Evolutionary conservation across 1,140 invertebrate genomes (phyloP).

Genomic region (Scaptodrosophila lebanonensis): DNA sequence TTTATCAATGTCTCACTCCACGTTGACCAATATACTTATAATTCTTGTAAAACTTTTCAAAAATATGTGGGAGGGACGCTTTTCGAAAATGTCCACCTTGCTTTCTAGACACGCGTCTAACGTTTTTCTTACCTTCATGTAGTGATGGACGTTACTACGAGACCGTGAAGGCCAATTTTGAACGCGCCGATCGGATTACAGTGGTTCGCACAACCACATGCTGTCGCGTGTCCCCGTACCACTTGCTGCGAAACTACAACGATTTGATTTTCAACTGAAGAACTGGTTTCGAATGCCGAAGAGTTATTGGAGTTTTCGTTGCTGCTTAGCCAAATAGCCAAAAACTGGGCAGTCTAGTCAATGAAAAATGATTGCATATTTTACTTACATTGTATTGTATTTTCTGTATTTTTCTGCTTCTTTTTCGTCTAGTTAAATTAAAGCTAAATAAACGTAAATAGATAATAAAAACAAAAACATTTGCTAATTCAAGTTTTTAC

Average conservation of each 20-base stretch:
- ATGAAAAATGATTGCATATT: slow-evolving; percentile 26
- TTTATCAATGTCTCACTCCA: too few species aligned
- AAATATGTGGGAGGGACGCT: too few species aligned
- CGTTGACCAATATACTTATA: too few species aligned
- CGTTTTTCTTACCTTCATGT: slow-evolving; percentile 68
- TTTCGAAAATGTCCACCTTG: too few species aligned
- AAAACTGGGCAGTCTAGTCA: slow-evolving; percentile 20
- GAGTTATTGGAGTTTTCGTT: too few species aligned
- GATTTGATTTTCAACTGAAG: slow-evolving; percentile 94
- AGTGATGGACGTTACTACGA: slow-evolving; percentile 99
- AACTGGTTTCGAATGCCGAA: slow-evolving; percentile 14
- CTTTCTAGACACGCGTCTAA: too few species aligned
- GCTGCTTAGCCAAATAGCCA: slow-evolving; percentile 5
- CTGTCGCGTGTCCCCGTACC: slow-evolving; percentile 93
- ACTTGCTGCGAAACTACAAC: slow-evolving; percentile 93
- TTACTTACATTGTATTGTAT: slow-evolving; percentile 34
- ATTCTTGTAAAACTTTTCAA: too few species aligned
- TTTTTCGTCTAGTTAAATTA: slow-evolving; percentile 62
- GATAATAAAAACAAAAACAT: slow-evolving; percentile 62
- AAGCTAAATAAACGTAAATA: slow-evolving; percentile 62
- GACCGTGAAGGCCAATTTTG: slow-evolving; percentile 99
- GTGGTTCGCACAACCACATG: slow-evolving; percentile 97
- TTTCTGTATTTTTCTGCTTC: slow-evolving; percentile 55
- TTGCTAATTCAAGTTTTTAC: slow-evolving; percentile 54
- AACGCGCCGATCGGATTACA: slow-evolving; percentile 96